Evolutionary conservation across 92 coral and sea anemone genomes (phyloP).

Genomic region (Epizoanthus stellaris): DNA sequence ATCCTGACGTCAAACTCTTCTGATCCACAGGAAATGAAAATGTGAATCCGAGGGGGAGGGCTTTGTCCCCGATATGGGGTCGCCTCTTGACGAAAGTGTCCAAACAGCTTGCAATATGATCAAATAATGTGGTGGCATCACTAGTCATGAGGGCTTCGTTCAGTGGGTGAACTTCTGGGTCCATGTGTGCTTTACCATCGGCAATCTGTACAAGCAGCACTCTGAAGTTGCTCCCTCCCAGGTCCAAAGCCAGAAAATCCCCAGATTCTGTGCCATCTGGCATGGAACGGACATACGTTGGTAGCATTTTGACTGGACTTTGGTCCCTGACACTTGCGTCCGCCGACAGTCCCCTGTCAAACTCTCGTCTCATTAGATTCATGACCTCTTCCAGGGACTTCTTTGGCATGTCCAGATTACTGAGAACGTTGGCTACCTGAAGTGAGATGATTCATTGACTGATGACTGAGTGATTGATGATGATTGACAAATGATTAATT

Average conservation of each 20-base stretch:
- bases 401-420: constrained; percentile 66
- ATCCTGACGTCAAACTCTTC: constrained; percentile 88
- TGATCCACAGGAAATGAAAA: constrained; percentile 96
- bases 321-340: constrained; percentile 69
- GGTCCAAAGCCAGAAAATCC: constrained; percentile 92
- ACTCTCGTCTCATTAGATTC: constrained; percentile 71
- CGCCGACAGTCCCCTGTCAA: constrained; percentile 90
- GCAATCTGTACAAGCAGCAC: constrained; percentile 79
- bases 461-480: too few relatives aligned
- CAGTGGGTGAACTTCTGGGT: constrained; percentile 82
- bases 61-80: constrained; percentile 59
- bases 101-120: constrained; percentile 93
- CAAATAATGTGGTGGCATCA: constrained; percentile 85
- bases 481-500: too few relatives aligned
- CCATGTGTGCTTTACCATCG: constrained; percentile 75
- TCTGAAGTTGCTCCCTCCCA: constrained; percentile 97
- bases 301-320: constrained; percentile 86
- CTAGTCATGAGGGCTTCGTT: constrained; percentile 90
- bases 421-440: constrained; percentile 69
- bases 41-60: constrained; percentile 92
- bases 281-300: constrained; percentile 85
- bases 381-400: constrained; percentile 77
- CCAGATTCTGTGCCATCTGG: constrained; percentile 92
- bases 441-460: not conserved
- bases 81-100: constrained; percentile 88